Evolutionary conservation across 2,797 vertebrate genomes (phyloP), one percentile per base, ranked within the genome.

Genomic region (Gymnothorax javanicus): DNA sequence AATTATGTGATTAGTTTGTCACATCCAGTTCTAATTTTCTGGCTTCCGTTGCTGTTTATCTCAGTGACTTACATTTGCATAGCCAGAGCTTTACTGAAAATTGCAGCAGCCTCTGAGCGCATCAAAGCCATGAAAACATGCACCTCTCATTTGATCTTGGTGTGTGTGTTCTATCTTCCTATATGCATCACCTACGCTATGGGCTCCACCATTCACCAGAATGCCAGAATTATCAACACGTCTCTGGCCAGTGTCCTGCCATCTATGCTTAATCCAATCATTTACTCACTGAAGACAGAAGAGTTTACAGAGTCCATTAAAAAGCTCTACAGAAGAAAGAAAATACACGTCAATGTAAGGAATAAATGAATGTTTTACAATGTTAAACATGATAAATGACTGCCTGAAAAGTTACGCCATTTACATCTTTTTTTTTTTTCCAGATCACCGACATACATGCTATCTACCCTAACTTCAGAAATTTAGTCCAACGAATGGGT

Each of bases 261-360:
- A 75, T 90, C 94, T 1, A 91, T 93, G 75, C 73, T 95, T 25
- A 95, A 95, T 86, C 93, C 94, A 67, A 91, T 94, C 7, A 93
- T 94, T 82, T 95, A 94, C 90, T 93, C 93, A n/a, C 86, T 95
- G 9, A 94, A 94, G 87, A 95, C 94, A 13, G 90, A 94, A 15
- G 94, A 95, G 90, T 93, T 94, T 58, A 92, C 89, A 92, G 84
- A 86, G 1, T 92, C 94, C 4, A 0, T 94, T 0, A 93, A 89
- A 87, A 92, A 43, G 12, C 3, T 93, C 1, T 84, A 86, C 33
- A 87, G 88, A n/a, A 89, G 69, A 17, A 50, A 23, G 7, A 86
- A 83, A 2, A 60, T 87, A 1, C 83, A 83, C 9, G 23, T 11
- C 3, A 33, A 9, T 83, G 54, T 7, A 57, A 59, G 23, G 1